phyloP scores from a whole-genome alignment of 2,888 invertebrate genomes.

The Alentia gelatinosa region DNA sequence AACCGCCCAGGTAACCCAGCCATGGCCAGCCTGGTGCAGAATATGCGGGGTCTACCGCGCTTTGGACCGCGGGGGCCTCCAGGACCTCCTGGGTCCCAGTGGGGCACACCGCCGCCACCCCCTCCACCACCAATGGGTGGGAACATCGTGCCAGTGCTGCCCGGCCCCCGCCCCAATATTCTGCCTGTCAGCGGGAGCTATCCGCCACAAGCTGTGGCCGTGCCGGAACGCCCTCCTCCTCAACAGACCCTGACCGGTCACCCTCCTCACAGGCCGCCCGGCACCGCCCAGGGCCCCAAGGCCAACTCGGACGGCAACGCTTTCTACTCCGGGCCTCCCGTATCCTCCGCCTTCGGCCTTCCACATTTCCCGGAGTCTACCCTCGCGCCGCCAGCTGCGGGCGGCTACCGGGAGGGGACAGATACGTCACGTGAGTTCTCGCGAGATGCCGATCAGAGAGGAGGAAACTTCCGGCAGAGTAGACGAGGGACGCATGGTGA shows the following conservation, averaged over 20 bases:
- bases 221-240: background rate
- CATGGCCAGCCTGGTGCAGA: background rate
- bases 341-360: too few relatives aligned
- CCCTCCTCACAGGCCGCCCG: background rate
- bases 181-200: background rate
- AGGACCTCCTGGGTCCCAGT: background rate
- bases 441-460: background rate
- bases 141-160: too few relatives aligned
- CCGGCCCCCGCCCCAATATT: background rate
- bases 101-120: background rate
- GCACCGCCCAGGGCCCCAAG: background rate
- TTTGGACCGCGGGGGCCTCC: background rate
- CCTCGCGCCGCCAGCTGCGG: background rate
- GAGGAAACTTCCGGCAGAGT: background rate
- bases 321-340: too few relatives aligned
- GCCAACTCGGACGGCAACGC: too few relatives aligned
- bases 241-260: background rate
- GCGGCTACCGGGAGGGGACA: background rate
- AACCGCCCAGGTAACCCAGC: background rate
- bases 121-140: background rate
- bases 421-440: background rate
- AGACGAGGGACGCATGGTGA: background rate
- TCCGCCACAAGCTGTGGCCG: background rate
- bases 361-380: too few relatives aligned
- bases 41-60: conserved; percentile 6